Conservation (phyloP, 2,888 invertebrate genomes). For the Seira ritae region DNA sequence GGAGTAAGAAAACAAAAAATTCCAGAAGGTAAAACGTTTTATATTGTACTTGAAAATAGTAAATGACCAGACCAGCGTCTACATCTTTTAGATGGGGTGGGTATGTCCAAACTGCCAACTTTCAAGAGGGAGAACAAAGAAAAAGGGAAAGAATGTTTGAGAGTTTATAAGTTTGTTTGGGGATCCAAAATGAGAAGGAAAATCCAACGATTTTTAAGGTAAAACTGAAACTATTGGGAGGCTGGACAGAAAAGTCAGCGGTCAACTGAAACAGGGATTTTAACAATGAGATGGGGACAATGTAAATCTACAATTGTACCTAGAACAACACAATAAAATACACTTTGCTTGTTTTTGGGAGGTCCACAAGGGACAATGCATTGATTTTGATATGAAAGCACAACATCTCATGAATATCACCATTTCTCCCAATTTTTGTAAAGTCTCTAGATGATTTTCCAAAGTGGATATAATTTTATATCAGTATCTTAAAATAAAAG, state of each 20-base stretch:
- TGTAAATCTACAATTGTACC: too few relatives aligned
- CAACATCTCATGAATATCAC: too few relatives aligned
- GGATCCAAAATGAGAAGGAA: neutral
- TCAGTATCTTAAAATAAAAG: too few relatives aligned
- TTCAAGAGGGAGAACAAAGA: conserved; percentile 10
- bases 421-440: too few relatives aligned
- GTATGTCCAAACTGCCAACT: conserved; percentile 46
- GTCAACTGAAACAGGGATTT: neutral
- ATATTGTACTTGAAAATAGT: neutral
- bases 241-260: conserved; percentile 1
- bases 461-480: too few relatives aligned
- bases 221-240: neutral
- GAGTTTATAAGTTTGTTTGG: neutral
- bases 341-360: conserved; percentile 9
- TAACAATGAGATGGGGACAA: neutral
- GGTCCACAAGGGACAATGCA: neutral
- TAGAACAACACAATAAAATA: neutral
- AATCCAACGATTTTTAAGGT: conserved; percentile 3
- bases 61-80: neutral
- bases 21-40: neutral
- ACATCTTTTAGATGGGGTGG: conserved; percentile 42
- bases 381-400: neutral
- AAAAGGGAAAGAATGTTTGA: conserved; percentile 23
- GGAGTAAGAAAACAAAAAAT: neutral
- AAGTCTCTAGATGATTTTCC: too few relatives aligned